These are phyloP conservation scores for Tethya wilhelma DNA, from an alignment of 37 sponge, comb jelly and placozoan genomes.

Conservation along the genomic window DNA sequence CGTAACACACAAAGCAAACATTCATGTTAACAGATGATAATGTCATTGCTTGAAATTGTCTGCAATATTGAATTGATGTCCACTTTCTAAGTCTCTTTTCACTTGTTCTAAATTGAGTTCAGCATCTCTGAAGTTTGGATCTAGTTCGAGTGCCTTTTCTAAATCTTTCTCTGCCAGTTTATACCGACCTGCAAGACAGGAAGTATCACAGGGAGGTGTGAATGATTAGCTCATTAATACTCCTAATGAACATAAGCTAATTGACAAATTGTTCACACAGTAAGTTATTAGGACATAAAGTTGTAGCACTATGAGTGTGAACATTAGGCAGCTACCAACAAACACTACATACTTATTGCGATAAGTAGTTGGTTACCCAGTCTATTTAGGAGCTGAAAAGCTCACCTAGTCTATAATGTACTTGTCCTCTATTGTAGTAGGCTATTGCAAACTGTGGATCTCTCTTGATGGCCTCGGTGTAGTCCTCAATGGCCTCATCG, in stretches of 20 bases:
- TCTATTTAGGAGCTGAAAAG: no score
- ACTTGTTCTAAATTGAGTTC: conserved; percentile 61
- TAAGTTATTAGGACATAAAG: no score
- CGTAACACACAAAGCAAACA: no score
- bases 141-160: conserved; percentile 40
- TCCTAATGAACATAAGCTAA: no score
- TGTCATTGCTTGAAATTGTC: no score
- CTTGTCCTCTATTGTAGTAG: conserved; percentile 93
- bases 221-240: neutral
- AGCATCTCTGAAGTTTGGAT: conserved; percentile 77
- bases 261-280: no score
- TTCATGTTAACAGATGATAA: no score
- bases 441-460: conserved; percentile 77
- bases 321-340: no score
- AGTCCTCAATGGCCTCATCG: conserved; percentile 87
- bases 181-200: conserved; percentile 47
- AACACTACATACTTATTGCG: no score
- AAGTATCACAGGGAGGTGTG: neutral
- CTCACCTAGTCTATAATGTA: conserved; percentile 91
- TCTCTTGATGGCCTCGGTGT: conserved; percentile 68
- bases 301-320: no score
- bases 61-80: no score
- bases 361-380: no score
- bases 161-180: conserved; percentile 66
- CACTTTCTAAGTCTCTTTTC: conserved; percentile 37